Evolutionary conservation across 2,113 vertebrate genomes (phyloP), one percentile per base, ranked within the genome.

Genomic region (Trinectes maculatus): DNA sequence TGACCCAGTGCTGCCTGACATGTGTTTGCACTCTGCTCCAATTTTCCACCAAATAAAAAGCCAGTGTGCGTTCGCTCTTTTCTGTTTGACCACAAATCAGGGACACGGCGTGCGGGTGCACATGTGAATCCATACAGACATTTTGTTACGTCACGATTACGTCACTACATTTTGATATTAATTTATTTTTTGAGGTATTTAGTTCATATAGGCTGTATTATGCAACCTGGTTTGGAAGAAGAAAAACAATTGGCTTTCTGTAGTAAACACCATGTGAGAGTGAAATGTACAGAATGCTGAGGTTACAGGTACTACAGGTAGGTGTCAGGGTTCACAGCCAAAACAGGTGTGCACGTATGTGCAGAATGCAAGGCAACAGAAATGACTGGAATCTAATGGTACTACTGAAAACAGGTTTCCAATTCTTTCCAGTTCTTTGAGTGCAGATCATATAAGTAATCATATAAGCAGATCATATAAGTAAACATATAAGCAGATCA

Each of bases 1-100:
- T 43, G 12, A 61, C 31, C 33, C 3, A 1, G 44, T 12, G 18
- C 39, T 58, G 53, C 21, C 24, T 69, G 25, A 73, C 68, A 54
- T 19, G 0, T 36, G 9, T 59, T 31, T 64, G 37, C 22, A 40
- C 36, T 53, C 26, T 31, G 48, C 36, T 26, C 25, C 12, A n/a
- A n/a, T 28, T 42, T 51, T 0, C 16, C 12, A 24, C 44, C n/a
- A 18, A 56, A 61, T n/a, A 60, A 8, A 40, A 43, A 65, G 43
- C 11, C 11, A 39, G 40, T 11, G 44, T 24, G 3, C 28, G 6
- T 43, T 42, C 29, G 36, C 43, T 39, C 40, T 69, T 71, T 18
- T 26, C 22, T 51, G 5, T 55, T 31, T 56, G 25, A 43, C 33
- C 21, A 34, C 33, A 18, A 12, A 37, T 49, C 55, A 55, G 37